Base-by-base conservation (phyloP, 2,888 invertebrate species). In the Drosophila gaucha region DNA sequence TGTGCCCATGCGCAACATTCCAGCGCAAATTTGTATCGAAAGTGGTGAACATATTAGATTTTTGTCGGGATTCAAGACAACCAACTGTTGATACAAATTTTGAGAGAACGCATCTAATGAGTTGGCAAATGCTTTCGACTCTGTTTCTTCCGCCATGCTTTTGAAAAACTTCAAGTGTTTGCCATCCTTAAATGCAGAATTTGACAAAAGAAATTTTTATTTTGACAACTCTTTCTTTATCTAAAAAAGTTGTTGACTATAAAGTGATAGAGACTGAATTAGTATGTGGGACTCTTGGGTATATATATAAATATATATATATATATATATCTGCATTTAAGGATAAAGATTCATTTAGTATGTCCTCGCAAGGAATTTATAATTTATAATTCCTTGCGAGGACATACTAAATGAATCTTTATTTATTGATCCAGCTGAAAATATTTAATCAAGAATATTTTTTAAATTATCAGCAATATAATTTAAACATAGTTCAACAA, bases 11-110 rank as follows among this genome's bases (percentile, higher is more conserved):
- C 80, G 69, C 16, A 80, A 8, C 80, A 80, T 86, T 14, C 39
- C 86, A 2, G 26, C 56, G 14, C 65, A 54, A 1, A 26, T 46
- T 50, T 77, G 73, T 18, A 79, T 36, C 6, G 67, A 73, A 1
- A 80, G 38, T 6, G 84, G 74, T 0, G 80, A 80, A 20, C 43
- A 79, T 18, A 79, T 67, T 18, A 80, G 10, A 49, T 83, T 67
- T 12, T 6, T 43, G 12, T 59, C 20, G 39, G 22, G 10, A 12
- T 22, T 14, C 8, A 51, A 31, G 1, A 14, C 3, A 22, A 39
- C 22, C 16, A 49, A 6, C n/a, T 46, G 31, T 2, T 46, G 20
- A n/a, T 46, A 46, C 31, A 46, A 46, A 1, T 31, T n/a, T 9
- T 31, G 20, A 22, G 20, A 46, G 30, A 31, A 46, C 20, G 31